These are phyloP conservation scores for Synanthedon vespiformis DNA, from an alignment of 2,888 invertebrate genomes.

Conservation along the genomic window DNA sequence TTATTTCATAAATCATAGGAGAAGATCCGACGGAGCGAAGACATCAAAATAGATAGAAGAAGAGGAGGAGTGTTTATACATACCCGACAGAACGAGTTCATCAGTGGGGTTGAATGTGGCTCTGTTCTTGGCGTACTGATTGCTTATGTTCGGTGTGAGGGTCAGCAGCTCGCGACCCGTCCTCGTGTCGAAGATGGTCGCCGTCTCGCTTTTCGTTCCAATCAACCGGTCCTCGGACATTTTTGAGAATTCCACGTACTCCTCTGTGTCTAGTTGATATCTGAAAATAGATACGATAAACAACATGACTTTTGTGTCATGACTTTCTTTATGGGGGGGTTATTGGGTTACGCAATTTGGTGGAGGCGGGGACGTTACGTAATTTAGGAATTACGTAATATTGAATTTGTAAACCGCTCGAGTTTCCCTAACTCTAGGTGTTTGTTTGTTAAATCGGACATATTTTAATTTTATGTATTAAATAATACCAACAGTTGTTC, in stretches of 20 bases:
- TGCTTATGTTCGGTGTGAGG: slow-evolving; percentile 85
- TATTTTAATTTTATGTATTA: no score
- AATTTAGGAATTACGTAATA: no score
- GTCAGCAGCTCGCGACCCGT: slow-evolving; percentile 81
- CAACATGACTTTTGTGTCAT: background rate
- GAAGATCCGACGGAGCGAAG: no score
- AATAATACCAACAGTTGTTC: slow-evolving; percentile 69
- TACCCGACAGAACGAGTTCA: slow-evolving; percentile 88
- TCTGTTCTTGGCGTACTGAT: slow-evolving; percentile 92
- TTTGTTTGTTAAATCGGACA: no score
- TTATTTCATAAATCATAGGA: no score
- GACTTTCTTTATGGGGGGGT: no score
- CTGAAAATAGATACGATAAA: slow-evolving; percentile 43
- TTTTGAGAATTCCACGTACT: slow-evolving; percentile 93
- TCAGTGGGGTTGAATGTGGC: slow-evolving; percentile 96
- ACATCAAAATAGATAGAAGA: no score
- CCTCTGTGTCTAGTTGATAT: slow-evolving; percentile 83
- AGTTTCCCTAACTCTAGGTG: no score
- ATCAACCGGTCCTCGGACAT: slow-evolving; percentile 86
- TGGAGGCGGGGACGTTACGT: no score
- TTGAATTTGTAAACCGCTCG: no score
- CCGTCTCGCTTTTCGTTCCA: slow-evolving; percentile 87
- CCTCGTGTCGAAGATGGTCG: slow-evolving; percentile 89
- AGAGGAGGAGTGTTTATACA: background rate
- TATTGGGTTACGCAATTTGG: no score